phyloP scores from a whole-genome alignment of 2,797 vertebrate genomes.

The Hyperoplus lanceolatus region DNA sequence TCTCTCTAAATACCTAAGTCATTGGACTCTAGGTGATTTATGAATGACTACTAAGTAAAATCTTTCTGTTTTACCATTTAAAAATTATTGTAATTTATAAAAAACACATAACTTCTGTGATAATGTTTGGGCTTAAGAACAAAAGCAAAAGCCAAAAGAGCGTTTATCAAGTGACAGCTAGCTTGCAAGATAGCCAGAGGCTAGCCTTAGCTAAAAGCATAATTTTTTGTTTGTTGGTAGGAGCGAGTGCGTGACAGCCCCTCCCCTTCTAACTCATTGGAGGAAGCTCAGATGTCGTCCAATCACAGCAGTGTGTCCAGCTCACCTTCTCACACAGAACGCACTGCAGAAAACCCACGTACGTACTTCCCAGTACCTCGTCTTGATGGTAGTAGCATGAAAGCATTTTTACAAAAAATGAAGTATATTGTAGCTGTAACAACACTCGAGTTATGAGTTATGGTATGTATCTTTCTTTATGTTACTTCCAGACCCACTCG shows the following conservation, averaged over 20 bases:
- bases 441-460: not conserved
- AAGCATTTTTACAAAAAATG: not conserved
- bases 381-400: not conserved
- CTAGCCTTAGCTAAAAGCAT: constrained; percentile 1
- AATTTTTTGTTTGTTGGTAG: constrained; percentile 71
- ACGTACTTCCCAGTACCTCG: constrained; percentile 36
- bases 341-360: constrained; percentile 73
- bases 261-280: constrained; percentile 94
- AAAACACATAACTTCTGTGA: not conserved
- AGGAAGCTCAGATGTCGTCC: constrained; percentile 95
- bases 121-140: not conserved
- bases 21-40: not conserved
- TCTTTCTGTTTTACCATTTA: not conserved
- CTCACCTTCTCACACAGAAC: constrained; percentile 94
- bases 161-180: not conserved
- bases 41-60: not conserved
- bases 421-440: not conserved
- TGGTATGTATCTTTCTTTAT: not conserved
- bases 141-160: not conserved
- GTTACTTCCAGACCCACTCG: constrained; percentile 87
- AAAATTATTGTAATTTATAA: not conserved
- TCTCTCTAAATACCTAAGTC: constrained; percentile 11
- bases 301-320: constrained; percentile 97
- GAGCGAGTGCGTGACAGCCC: constrained; percentile 95
- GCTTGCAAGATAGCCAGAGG: not conserved